These are phyloP conservation scores for Thymallus thymallus DNA, from an alignment of 2,113 vertebrate species.

Conservation along the genomic window DNA sequence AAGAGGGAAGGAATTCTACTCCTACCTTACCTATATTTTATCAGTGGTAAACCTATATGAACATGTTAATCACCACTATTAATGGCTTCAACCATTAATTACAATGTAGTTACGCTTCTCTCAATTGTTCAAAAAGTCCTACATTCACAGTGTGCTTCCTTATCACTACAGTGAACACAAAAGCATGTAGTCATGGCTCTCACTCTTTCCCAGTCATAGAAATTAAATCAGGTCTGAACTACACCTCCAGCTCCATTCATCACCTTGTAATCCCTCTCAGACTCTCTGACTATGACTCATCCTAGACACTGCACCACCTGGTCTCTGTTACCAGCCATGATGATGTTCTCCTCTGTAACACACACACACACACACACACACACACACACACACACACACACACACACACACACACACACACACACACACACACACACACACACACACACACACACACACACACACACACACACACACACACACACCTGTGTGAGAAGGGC, in stretches of 20 bases:
- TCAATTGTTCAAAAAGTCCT: no score
- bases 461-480: no score
- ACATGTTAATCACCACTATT: not conserved
- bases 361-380: not conserved
- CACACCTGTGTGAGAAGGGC: slow-evolving; percentile 21
- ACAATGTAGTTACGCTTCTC: no score
- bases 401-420: no score
- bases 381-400: no score
- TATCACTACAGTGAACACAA: not conserved
- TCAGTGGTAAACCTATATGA: not conserved
- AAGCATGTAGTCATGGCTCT: no score
- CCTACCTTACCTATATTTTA: not conserved
- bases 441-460: no score
- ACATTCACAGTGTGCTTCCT: not conserved
- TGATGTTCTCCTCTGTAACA: slow-evolving; percentile 8
- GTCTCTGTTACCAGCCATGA: slow-evolving; percentile 27
- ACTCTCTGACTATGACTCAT: slow-evolving; percentile 34
- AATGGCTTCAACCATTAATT: not conserved
- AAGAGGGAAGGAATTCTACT: not conserved
- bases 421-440: not conserved
- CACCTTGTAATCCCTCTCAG: slow-evolving; percentile 10
- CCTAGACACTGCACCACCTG: slow-evolving; percentile 51
- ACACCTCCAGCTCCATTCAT: no score
- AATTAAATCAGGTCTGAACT: no score
- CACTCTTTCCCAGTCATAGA: no score